Evolutionary conservation across 2,113 vertebrate species (phyloP), one percentile per base, ranked within the genome.

Genomic region (Pantherophis guttatus): DNA sequence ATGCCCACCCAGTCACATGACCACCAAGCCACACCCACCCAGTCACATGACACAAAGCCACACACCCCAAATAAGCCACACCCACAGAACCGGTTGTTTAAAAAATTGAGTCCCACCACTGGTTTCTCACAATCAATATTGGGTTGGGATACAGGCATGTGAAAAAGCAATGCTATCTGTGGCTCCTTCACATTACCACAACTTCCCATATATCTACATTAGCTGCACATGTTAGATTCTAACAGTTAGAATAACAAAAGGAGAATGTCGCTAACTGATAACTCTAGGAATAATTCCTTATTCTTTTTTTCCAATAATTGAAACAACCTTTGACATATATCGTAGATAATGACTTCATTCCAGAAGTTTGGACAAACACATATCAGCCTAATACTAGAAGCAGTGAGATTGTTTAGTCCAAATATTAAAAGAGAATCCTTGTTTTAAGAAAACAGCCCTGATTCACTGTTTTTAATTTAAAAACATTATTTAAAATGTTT

Each of bases 261-360:
- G 90, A 94, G 33, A 91, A 87, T 75, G 89, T 12, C 57, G 93
- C 0, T 95, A 95, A 92, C 94, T 95, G 95, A 92, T 0, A 17
- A 44, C 95, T 92, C 90, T 96, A 97, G 89, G 87, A 96, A 94
- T 8, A 81, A 58, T 88, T 87, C 93, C 57, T 3, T 88, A 52
- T 58, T 62, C 93, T 88, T 93, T 57, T 93, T 62, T 13, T 15
- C 9, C 44, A 87, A 93, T 92, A 54, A 93, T 93, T 96, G 94
- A 52, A 92, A 21, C 21, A 91, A 92, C 94, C 93, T 96, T 65
- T 88, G 96, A 65, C 94, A 53, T 53, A 53, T 53, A 50, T 4
- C 48, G 95, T 89, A 92, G 53, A 96, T 97, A 52, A 97, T 94
- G 96, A 92, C 96, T 94, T 91, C 62, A 81, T 81, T 81, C 75